A percentile compares a stretch with the other conserved stretches of the same genome.
Evolutionary conservation across 1,140 invertebrate species (phyloP).

Genomic region (Teleogryllus occipitalis): DNA sequence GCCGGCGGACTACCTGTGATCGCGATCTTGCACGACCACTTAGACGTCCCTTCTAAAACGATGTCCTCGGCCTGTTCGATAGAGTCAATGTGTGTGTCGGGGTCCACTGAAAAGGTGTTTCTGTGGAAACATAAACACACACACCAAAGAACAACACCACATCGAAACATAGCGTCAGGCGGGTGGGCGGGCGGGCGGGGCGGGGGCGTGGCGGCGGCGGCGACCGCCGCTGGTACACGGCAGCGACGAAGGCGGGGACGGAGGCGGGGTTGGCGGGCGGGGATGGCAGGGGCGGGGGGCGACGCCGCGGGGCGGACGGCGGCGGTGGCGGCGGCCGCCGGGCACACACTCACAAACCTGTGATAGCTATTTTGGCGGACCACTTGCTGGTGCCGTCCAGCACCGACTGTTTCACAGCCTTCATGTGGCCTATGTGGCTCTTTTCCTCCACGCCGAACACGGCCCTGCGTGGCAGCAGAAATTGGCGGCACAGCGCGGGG

Average conservation of each 20-base stretch:
- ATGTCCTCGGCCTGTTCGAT: conserved; percentile 94
- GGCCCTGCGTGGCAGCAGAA: conserved; percentile 50
- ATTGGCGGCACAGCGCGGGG: background rate
- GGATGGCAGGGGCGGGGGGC: background rate
- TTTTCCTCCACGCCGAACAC: conserved; percentile 93
- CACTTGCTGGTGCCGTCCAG: conserved; percentile 99
- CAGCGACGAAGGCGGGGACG: too few relatives aligned
- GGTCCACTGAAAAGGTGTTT: conserved; percentile 94
- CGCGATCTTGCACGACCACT: conserved; percentile 99
- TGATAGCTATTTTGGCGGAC: conserved; percentile 99
- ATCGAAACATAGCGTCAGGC: conserved; percentile 11
- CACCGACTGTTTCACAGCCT: conserved; percentile 95
- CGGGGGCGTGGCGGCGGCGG: background rate
- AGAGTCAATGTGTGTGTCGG: conserved; percentile 97
- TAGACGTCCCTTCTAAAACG: conserved; percentile 98
- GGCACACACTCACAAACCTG: conserved; percentile 67
- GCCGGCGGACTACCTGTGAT: conserved; percentile 71
- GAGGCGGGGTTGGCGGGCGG: background rate
- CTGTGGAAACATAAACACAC: conserved; percentile 43
- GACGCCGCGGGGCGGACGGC: background rate
- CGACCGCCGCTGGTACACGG: background rate
- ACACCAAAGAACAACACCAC: conserved; percentile 23
- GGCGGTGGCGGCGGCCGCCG: too few relatives aligned
- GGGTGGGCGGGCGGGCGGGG: background rate
- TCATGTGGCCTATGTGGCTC: conserved; percentile 92